Percentiles rank a stretch among this genome's conserved stretches.
phyloP scores from a whole-genome alignment of 2,797 vertebrate species.

The Mareca strepera region DNA sequence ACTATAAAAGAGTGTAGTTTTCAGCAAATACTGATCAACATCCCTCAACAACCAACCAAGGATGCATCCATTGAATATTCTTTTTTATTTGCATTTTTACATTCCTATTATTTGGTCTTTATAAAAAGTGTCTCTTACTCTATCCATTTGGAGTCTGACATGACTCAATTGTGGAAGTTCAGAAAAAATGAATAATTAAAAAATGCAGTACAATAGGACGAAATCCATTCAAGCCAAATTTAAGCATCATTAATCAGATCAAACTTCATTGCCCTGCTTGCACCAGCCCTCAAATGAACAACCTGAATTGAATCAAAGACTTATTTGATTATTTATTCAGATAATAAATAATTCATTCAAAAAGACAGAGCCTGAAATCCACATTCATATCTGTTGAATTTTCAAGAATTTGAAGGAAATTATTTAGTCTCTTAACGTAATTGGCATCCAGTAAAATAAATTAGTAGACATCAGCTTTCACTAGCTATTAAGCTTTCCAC shows the following conservation, averaged over 20 bases:
- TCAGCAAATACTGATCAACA: neutral
- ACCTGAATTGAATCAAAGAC: conserved; percentile 2
- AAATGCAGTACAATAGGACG: neutral
- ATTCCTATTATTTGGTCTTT: neutral
- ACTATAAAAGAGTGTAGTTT: neutral
- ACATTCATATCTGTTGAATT: neutral
- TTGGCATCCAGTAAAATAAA: conserved; percentile 10
- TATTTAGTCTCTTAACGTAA: neutral
- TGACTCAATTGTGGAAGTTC: neutral
- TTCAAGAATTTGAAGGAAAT: conserved; percentile 24
- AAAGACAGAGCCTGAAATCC: conserved; percentile 4
- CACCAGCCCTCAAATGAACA: neutral
- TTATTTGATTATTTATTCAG: conserved; percentile 21
- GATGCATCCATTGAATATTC: neutral
- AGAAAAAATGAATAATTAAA: conserved; percentile 16
- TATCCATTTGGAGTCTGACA: neutral
- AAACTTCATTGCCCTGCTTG: conserved; percentile 31
- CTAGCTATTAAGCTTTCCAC: neutral
- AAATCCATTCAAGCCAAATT: conserved; percentile 12
- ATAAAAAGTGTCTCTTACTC: neutral
- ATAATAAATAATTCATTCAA: neutral
- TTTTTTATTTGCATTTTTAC: neutral
- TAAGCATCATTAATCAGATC: neutral
- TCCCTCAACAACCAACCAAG: neutral
- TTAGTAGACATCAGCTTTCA: neutral